Evolutionary conservation across 2,888 invertebrate genomes (phyloP), one percentile per base, ranked within the genome.

Genomic region (Drosophila incognita): DNA sequence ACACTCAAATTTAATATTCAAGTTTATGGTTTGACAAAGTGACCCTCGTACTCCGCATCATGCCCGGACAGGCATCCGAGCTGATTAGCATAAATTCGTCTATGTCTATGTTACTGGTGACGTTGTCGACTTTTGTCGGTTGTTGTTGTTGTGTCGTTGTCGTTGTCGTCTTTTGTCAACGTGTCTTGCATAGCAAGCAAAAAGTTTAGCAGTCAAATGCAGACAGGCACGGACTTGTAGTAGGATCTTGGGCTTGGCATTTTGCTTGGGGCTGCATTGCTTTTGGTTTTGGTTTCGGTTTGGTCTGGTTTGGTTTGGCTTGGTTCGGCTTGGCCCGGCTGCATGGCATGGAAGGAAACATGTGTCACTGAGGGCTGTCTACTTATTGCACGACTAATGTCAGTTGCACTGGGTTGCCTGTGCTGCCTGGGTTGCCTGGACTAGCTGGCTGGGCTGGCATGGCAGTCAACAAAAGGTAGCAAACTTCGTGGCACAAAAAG

Each of bases 41-140:
- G 62, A 46, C 78, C 72, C 77, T 77, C 72, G 68, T 35, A 38
- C 46, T 40, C 27, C 42, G 61, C 73, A 66, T 56, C 64, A 68
- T 60, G 73, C 66, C 40, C 52, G 57, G 69, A 52, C 87, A 77
- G 70, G 70, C 85, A 85, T 72, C 80, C 72, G 66, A 82, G 71
- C 73, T 90, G 90, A 85, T 85, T 85, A 90, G 90, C 85, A 85
- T 85, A 90, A 85, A 89, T 85, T 90, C 90, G 86, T 88, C 85
- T 85, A 82, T 77, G 85, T 90, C 77, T 49, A 56, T 70, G 85
- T 74, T 69, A 71, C 69, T 74, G 71, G 77, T 73, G 85, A 79
- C 72, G 73, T 83, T 81, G 72, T 71, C 42, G 48, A 31, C 76
- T 53, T 62, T 36, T 31, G 63, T 61, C 42, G 51, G 48, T 46